A percentile compares a stretch with the other conserved stretches of the same genome.
These are phyloP conservation scores for Ariolimax columbianus DNA, from an alignment of 2,888 invertebrate genomes.

Conservation along the genomic window DNA sequence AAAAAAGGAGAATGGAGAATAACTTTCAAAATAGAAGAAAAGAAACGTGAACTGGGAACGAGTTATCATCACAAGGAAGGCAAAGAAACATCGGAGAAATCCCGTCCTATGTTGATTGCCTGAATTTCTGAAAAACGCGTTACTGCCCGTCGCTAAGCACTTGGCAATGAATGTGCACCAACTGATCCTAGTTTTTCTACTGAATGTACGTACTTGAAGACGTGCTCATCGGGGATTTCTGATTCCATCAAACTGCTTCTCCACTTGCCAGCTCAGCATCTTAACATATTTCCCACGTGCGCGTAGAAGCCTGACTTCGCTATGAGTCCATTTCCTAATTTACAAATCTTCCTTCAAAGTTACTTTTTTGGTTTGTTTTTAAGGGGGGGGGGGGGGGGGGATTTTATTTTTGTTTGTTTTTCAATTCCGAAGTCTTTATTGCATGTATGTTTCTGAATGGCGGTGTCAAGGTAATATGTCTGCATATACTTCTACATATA, in stretches of 20 bases:
- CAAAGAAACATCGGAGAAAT: not conserved
- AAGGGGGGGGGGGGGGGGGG: too few species aligned
- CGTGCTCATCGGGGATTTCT: not conserved
- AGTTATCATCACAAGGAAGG: not conserved
- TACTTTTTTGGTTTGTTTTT: not conserved
- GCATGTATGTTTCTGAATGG: not conserved
- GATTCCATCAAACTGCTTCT: not conserved
- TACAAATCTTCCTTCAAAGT: not conserved
- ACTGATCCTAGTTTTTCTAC: conserved; percentile 14
- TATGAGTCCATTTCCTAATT: conserved; percentile 21
- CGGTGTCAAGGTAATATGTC: too few species aligned
- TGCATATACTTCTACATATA: too few species aligned
- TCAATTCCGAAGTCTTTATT: not conserved
- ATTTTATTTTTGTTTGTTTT: not conserved
- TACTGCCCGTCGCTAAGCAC: not conserved
- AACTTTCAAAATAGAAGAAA: not conserved
- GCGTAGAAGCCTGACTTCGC: not conserved
- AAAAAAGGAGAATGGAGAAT: too few species aligned
- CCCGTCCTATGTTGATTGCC: conserved; percentile 28
- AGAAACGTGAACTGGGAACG: not conserved
- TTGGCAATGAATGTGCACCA: conserved; percentile 8
- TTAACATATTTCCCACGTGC: conserved; percentile 39
- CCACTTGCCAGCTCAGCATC: not conserved
- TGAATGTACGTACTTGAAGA: not conserved
- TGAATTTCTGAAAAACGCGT: conserved; percentile 34